phyloP scores from a whole-genome alignment of 2,888 invertebrate genomes.

The Dorcus parallelipipedus region DNA sequence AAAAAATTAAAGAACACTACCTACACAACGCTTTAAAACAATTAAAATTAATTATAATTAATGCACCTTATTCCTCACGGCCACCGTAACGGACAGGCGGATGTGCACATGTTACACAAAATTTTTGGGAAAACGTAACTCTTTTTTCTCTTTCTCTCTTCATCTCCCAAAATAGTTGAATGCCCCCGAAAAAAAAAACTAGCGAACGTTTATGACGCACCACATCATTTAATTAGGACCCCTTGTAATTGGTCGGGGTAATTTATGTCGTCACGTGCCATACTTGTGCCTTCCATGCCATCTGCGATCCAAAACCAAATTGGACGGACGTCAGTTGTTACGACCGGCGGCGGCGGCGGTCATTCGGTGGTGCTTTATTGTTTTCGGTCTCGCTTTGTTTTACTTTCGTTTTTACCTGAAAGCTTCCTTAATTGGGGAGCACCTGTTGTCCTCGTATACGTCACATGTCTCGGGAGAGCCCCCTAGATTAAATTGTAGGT shows the following conservation, averaged over 20 bases:
- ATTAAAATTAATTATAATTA: no score
- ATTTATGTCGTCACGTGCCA: constrained; percentile 43
- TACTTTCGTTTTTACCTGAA: constrained; percentile 33
- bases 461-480: neutral
- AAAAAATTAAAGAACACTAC: no score
- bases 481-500: neutral
- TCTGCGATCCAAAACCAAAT: constrained; percentile 41
- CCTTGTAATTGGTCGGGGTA: constrained; percentile 37
- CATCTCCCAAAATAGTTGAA: no score
- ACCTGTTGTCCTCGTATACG: constrained; percentile 32
- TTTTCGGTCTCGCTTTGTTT: constrained; percentile 32
- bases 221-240: constrained; percentile 39
- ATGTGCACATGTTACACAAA: no score
- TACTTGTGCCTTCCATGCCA: constrained; percentile 38
- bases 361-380: constrained; percentile 32
- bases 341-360: constrained; percentile 15
- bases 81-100: no score
- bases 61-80: no score
- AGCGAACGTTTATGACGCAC: constrained; percentile 33
- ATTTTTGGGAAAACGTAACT: no score
- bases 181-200: no score
- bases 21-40: no score
- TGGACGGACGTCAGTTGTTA: constrained; percentile 36
- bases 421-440: constrained; percentile 31
- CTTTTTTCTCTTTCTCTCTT: no score